Evolutionary conservation across 2,113 vertebrate species (phyloP).

Genomic region (Eubucco bourcierii): DNA sequence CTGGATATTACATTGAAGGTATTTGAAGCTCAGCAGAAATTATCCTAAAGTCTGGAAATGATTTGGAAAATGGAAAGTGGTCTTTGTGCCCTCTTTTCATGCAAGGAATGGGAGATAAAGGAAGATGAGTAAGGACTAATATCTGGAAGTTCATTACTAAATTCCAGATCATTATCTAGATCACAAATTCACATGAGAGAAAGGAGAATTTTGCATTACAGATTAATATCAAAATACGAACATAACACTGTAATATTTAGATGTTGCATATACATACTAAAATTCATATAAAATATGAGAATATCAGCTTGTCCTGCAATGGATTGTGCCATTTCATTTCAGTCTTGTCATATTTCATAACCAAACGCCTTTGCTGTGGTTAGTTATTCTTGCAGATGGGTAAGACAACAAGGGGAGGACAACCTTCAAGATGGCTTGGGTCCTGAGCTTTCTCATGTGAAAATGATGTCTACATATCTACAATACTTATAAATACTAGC

Average conservation of each 20-base stretch:
- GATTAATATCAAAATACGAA: neutral
- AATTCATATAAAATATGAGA: neutral
- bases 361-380: neutral
- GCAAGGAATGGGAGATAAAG: neutral
- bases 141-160: neutral
- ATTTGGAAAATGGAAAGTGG: neutral
- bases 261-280: neutral
- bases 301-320: neutral
- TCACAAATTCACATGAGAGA: neutral
- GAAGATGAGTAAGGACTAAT: neutral
- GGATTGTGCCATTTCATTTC: neutral
- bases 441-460: neutral
- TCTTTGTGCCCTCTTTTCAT: neutral
- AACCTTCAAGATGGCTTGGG: neutral
- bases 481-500: neutral
- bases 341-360: accelerated
- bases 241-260: neutral
- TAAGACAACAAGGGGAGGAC: neutral
- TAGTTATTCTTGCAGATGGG: neutral
- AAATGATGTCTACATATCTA: neutral
- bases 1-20: neutral
- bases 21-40: neutral
- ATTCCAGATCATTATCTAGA: neutral
- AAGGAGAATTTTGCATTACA: neutral
- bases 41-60: neutral